These are phyloP conservation scores for Vidua macroura DNA, from an alignment of 2,113 vertebrate genomes.

Conservation along the genomic window DNA sequence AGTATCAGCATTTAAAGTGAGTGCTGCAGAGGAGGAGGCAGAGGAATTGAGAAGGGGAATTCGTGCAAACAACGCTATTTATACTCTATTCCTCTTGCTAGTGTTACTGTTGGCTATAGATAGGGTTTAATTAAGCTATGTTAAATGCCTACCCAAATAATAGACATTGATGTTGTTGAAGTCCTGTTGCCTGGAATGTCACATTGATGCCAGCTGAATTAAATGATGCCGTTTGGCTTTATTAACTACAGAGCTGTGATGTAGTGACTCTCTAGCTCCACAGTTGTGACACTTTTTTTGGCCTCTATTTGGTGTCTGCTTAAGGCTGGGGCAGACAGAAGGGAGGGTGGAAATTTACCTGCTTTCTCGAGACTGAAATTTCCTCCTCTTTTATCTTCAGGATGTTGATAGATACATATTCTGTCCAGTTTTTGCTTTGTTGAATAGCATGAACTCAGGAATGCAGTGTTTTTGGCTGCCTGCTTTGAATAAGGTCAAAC, in stretches of 20 bases:
- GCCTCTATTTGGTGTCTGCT: not conserved
- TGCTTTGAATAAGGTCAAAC: not conserved
- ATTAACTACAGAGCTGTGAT: not conserved
- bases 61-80: conserved; percentile 42
- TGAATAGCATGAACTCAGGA: not conserved
- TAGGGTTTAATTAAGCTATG: conserved; percentile 65
- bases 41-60: conserved; percentile 45
- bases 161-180: conserved; percentile 36
- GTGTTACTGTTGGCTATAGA: conserved; percentile 67
- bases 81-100: conserved; percentile 51
- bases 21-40: conserved; percentile 16
- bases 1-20: conserved; percentile 23
- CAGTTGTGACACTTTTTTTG: not conserved
- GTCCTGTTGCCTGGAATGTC: conserved; percentile 52
- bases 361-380: not conserved
- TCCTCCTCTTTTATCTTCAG: not conserved
- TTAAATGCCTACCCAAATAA: conserved; percentile 46
- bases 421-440: not conserved
- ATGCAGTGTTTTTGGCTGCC: not conserved
- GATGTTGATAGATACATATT: not conserved
- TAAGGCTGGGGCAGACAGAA: not conserved
- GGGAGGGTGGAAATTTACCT: not conserved
- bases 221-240: conserved; percentile 38
- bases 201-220: conserved; percentile 46
- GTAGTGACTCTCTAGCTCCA: not conserved